Evolutionary conservation across 2,113 vertebrate species (phyloP).

Genomic region (Triplophysa tibetana): DNA sequence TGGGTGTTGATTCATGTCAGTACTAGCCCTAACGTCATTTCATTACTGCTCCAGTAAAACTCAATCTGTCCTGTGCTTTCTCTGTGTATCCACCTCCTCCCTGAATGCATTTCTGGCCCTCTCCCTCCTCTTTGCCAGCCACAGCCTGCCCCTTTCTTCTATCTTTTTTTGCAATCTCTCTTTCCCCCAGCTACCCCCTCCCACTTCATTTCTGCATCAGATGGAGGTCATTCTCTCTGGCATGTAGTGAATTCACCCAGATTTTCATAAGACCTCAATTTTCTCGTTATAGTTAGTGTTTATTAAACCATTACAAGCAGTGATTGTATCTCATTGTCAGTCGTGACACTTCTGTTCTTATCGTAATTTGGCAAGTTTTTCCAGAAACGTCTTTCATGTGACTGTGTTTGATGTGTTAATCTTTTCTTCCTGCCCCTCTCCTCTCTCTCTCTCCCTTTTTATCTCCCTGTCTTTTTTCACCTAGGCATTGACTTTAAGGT

Average conservation of each 20-base stretch:
- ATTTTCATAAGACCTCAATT: slow-evolving; percentile 30
- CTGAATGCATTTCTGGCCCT: slow-evolving; percentile 28
- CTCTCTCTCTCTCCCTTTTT: neutral
- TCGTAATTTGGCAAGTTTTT: slow-evolving; percentile 16
- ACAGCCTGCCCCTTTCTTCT: slow-evolving; percentile 49
- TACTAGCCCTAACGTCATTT: slow-evolving; percentile 61
- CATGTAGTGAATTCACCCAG: slow-evolving; percentile 41
- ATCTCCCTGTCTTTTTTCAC: neutral
- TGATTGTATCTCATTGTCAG: slow-evolving; percentile 1
- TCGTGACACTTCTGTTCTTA: neutral
- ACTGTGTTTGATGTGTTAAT: neutral
- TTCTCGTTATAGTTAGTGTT: slow-evolving; percentile 31
- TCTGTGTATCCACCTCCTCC: slow-evolving; percentile 15
- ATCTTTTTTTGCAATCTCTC: slow-evolving; percentile 61
- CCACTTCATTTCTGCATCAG: slow-evolving; percentile 20
- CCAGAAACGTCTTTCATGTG: neutral
- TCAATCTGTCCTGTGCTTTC: slow-evolving; percentile 2
- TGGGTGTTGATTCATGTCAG: slow-evolving; percentile 61
- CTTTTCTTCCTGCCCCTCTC: slow-evolving; percentile 8
- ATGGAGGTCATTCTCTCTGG: slow-evolving; percentile 48
- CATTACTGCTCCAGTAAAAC: slow-evolving; percentile 20
- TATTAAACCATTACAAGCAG: slow-evolving; percentile 19
- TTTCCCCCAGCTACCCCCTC: slow-evolving; percentile 45
- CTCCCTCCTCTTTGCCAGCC: slow-evolving; percentile 8
- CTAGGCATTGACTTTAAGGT: slow-evolving; percentile 95